Evolutionary conservation across 2,113 vertebrate genomes (phyloP).

Genomic region (Mungos mungo): DNA sequence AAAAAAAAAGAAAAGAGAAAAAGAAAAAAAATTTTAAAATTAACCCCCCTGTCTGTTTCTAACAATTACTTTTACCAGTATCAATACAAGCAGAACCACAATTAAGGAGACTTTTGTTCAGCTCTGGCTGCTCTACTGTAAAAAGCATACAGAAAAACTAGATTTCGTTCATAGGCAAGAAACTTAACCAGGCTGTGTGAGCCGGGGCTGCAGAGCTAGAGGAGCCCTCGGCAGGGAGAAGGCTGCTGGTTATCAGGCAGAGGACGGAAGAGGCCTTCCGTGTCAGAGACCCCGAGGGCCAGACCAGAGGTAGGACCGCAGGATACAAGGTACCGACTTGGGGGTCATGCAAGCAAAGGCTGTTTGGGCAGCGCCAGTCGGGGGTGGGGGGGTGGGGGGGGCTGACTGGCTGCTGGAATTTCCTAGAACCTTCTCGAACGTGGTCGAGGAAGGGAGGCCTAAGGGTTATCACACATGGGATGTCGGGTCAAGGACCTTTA

Average conservation of each 20-base stretch:
- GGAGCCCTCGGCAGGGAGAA: neutral
- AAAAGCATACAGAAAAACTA: conserved; percentile 31
- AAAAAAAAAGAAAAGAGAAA: too few relatives aligned
- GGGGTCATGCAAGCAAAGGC: neutral
- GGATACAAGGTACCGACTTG: neutral
- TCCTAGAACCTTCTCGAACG: neutral
- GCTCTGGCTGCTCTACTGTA: neutral
- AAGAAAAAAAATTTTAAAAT: too few relatives aligned
- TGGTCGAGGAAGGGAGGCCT: neutral
- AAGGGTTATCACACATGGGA: neutral
- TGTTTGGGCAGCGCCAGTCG: too few relatives aligned
- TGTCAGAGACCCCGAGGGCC: neutral
- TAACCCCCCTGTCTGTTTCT: neutral
- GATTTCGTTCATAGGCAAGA: neutral
- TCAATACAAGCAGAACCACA: neutral
- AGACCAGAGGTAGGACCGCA: neutral
- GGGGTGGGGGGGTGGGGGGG: fast-evolving
- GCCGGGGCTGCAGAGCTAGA: neutral
- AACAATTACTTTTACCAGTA: conserved; percentile 3
- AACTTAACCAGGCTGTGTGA: neutral
- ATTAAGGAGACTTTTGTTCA: neutral
- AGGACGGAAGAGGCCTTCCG: neutral
- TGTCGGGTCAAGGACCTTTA: neutral
- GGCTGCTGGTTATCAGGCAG: neutral
- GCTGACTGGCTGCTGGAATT: neutral